These are phyloP conservation scores for Lytechinus variegatus DNA, from an alignment of 35 echinoderm and acorn worm genomes.

Conservation along the genomic window DNA sequence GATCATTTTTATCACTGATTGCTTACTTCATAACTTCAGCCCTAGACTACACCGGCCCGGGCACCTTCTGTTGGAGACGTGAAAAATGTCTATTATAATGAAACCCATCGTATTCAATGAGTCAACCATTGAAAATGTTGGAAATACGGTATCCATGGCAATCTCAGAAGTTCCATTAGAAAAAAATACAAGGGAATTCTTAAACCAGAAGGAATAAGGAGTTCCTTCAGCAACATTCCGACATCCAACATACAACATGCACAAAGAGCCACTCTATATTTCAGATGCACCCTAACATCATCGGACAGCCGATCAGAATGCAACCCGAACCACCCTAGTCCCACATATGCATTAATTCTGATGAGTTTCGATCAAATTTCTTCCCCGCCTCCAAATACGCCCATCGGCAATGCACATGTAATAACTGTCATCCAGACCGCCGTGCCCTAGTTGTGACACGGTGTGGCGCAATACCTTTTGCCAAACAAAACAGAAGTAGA, in stretches of 20 bases:
- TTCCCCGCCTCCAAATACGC: constrained; percentile 22
- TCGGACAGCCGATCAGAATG: background rate
- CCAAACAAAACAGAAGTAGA: background rate
- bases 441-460: background rate
- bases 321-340: background rate
- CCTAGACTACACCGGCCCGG: too few relatives aligned
- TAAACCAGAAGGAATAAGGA: background rate
- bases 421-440: constrained; percentile 16
- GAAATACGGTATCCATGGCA: background rate
- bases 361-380: constrained; percentile 42
- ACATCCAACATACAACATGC: background rate
- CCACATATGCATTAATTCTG: constrained; percentile 32
- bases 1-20: too few relatives aligned
- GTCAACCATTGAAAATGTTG: background rate
- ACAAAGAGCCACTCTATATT: background rate
- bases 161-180: background rate
- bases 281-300: background rate
- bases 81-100: too few relatives aligned
- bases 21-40: too few relatives aligned
- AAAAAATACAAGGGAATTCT: background rate
- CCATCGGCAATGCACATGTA: constrained; percentile 45
- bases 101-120: too few relatives aligned
- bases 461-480: background rate
- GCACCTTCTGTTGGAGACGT: too few relatives aligned
- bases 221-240: background rate